A percentile compares a stretch with the other conserved stretches of the same genome.
Conservation (phyloP, 1,140 invertebrate genomes). For the Drosophila chauvacae region DNA sequence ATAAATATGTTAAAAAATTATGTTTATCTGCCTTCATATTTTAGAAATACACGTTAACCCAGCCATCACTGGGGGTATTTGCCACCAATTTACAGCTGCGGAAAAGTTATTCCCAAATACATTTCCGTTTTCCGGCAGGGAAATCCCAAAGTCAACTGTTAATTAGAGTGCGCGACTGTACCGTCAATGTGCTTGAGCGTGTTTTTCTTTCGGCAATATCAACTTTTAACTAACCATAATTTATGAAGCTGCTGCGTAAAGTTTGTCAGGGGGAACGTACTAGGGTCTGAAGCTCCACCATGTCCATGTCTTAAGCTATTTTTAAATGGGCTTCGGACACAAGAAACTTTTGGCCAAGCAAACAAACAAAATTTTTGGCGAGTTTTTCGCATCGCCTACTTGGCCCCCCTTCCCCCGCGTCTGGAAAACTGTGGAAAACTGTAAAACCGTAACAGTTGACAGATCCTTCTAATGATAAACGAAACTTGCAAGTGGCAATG, state of each 20-base stretch:
- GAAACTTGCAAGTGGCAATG: slow-evolving; percentile 77
- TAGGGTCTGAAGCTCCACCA: slow-evolving; percentile 11
- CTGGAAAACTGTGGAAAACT: slow-evolving; percentile 56
- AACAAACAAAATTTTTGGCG: slow-evolving; percentile 57
- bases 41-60: not conserved
- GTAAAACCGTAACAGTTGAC: slow-evolving; percentile 64
- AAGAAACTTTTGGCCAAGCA: slow-evolving; percentile 38
- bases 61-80: not conserved
- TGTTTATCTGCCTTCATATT: not conserved
- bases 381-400: slow-evolving; percentile 33
- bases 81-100: not conserved
- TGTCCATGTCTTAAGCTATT: slow-evolving; percentile 77
- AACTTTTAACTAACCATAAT: slow-evolving; percentile 80
- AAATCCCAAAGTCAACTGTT: slow-evolving; percentile 47
- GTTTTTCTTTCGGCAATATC: slow-evolving; percentile 46
- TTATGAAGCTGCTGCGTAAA: slow-evolving; percentile 63
- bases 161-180: slow-evolving; percentile 53
- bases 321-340: slow-evolving; percentile 69
- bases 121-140: slow-evolving; percentile 7
- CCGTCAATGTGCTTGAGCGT: slow-evolving; percentile 29
- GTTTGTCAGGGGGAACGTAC: slow-evolving; percentile 34
- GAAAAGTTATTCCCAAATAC: slow-evolving; percentile 23
- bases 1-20: not conserved
- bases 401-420: no score
- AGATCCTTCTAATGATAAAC: slow-evolving; percentile 73